Conservation (phyloP, 2,797 vertebrate species). For the Melanotaenia parkinsoni region DNA sequence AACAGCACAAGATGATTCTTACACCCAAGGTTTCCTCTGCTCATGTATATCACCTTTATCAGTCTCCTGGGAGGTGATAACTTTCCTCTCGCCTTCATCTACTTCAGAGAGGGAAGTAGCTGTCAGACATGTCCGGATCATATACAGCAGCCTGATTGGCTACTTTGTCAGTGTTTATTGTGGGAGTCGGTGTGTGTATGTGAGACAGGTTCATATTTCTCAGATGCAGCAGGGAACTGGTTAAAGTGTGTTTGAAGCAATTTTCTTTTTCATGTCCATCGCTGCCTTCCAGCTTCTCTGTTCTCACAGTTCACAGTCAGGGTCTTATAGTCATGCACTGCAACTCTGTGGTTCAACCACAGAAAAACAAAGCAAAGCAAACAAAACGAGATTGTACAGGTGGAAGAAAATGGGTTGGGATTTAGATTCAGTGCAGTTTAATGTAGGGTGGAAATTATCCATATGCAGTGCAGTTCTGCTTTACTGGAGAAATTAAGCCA, state of each 20-base stretch:
- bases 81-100: constrained; percentile 15
- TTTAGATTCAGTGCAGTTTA: background rate
- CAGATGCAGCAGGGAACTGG: constrained; percentile 4
- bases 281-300: constrained; percentile 20
- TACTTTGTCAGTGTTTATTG: constrained; percentile 1
- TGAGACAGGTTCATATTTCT: background rate
- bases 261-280: constrained; percentile 24
- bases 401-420: constrained; percentile 1
- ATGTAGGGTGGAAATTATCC: background rate
- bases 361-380: background rate
- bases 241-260: constrained; percentile 23
- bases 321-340: constrained; percentile 17
- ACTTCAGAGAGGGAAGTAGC: constrained; percentile 13
- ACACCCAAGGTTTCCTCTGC: background rate
- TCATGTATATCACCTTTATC: constrained; percentile 18
- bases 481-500: too few species aligned
- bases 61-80: constrained; percentile 4
- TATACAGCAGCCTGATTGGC: constrained; percentile 10
- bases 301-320: constrained; percentile 29
- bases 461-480: too few species aligned
- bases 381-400: background rate
- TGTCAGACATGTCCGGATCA: constrained; percentile 22
- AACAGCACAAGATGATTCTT: background rate
- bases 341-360: constrained; percentile 3
- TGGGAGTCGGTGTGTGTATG: background rate